These are phyloP conservation scores for Sus cebifrons DNA, from an alignment of 2,797 vertebrate genomes.

Conservation along the genomic window DNA sequence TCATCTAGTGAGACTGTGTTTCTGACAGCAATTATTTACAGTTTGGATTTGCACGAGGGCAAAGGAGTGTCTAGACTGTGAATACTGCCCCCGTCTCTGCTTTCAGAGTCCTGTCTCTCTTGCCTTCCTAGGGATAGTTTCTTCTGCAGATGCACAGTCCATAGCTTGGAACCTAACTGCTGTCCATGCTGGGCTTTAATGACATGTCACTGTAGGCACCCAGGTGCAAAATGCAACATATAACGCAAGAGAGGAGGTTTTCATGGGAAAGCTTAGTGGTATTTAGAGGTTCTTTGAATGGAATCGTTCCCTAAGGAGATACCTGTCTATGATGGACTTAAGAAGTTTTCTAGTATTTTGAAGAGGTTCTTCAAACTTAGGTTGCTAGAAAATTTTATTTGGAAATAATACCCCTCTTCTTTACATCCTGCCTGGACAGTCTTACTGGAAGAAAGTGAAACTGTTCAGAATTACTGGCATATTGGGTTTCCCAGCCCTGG, in stretches of 20 bases:
- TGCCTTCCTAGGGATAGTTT: neutral
- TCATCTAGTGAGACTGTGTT: constrained; percentile 65
- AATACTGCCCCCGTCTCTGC: neutral
- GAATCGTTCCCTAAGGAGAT: constrained; percentile 1
- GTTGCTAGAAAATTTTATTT: constrained; percentile 65
- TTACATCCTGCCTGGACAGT: neutral
- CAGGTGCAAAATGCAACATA: neutral
- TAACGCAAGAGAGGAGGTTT: neutral
- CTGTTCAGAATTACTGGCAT: constrained; percentile 59
- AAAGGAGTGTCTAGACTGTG: constrained; percentile 68
- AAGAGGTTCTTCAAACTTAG: constrained; percentile 59
- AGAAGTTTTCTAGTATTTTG: constrained; percentile 59
- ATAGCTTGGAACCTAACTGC: neutral
- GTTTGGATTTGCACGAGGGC: constrained; percentile 62
- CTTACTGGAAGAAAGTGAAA: constrained; percentile 57
- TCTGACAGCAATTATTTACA: constrained; percentile 77
- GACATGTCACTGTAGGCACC: constrained; percentile 12
- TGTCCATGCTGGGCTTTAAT: neutral
- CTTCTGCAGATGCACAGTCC: neutral
- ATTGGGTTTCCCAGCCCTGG: constrained; percentile 23
- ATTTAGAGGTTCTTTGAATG: constrained; percentile 53
- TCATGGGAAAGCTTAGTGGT: constrained; percentile 31
- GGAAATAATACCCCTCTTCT: constrained; percentile 25
- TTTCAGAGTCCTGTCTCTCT: constrained; percentile 44
- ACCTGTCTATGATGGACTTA: constrained; percentile 44